Base-by-base conservation (phyloP, 2,888 invertebrate genomes). In the Temnothorax unifasciatus region DNA sequence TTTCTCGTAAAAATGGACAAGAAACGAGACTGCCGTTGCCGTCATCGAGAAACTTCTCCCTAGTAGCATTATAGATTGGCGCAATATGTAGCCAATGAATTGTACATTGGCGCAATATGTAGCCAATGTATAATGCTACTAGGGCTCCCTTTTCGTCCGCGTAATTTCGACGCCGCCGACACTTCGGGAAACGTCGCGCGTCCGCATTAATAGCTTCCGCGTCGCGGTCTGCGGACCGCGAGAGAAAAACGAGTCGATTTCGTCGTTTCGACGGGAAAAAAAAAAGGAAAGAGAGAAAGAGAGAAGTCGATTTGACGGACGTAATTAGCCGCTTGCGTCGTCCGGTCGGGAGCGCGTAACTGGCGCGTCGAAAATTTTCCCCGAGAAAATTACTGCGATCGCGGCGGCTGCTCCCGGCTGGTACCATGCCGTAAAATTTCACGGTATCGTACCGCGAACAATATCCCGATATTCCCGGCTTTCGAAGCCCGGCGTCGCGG, bases 401-500 rank as follows among this genome's bases (percentile, higher is more conserved):
- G 68, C 69, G 74, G 81, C 75, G 13, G 73, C 86, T 63, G 38
- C 15, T 52, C 11, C 38, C 44, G 44, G 75, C 69, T 71, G 77
- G 8, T 59, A 41, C 63, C 83, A 47, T 54, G 57, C 85, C 81
- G 85, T 89, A 86, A 91, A 91, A 87, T 88, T 91, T 85, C 89
- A 88, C 83, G 88, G 69, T 86, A 82, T 83, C 75, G 63, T 15
- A 50, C 25, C 25, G 85, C 82, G 68, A 66, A 75, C 75, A 54
- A 85, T 85, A 85, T 83, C 81, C 61, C 61, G 74, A 83, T 83
- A 82, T 85, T 76, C 38, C 54, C 34, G 47, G 54, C 13, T 89
- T 90, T 88, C 85, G 83, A 85, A 69, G 57, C 34, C 83, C 69
- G 41, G 38, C 74, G 79, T 50, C 75, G 84, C 84, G 85, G 79